Base-by-base conservation (phyloP, 2,113 vertebrate species). In the Xenus cinereus region DNA sequence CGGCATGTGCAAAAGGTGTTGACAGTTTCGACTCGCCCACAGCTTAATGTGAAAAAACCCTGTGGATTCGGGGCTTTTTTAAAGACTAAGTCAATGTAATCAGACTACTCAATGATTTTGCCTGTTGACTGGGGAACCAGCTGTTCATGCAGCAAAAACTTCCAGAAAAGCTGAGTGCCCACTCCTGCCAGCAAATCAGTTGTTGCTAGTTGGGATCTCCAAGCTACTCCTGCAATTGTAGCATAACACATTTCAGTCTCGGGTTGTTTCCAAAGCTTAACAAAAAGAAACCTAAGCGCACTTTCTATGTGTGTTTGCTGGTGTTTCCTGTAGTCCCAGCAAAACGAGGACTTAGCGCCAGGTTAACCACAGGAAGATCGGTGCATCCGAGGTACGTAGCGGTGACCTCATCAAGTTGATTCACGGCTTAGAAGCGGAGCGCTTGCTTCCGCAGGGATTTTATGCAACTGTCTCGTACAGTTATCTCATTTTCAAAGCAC, bases 261-360 rank as follows among this genome's bases (percentile, higher is more conserved):
- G 7, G 35, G 27, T 33, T 33, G 66, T 10, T 66, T n/a, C 41
- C 32, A 18, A 27, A 54, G n/a, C 24, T 19, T 21, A 63, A 33
- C 33, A 8, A 33, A 28, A 10, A 51, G 22, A 27, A 66, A 53
- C 3, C 33, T 3, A 32, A 62, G n/a, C 0, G 4, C 3, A 0
- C 22, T 46, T 54, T 16, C 37, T 1, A 7, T 0, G 8, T 0
- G 35, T 4, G 2, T 63, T 24, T 41, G 26, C 1, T 23, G 39
- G 30, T 1, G 32, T 1, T 27, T 16, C 4, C 32, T 2, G 7
- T 6, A 64, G 53, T 10, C 45, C 73, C 0, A 4, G 66, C 5
- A 27, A 28, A 56, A 32, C 0, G 19, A 5, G 50, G 60, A 4
- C 35, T 2, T 3, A 5, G 14, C 2, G 0, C 12, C 81, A 37